Evolutionary conservation across 2,888 invertebrate species (phyloP).

Genomic region (Griposia aprilina): DNA sequence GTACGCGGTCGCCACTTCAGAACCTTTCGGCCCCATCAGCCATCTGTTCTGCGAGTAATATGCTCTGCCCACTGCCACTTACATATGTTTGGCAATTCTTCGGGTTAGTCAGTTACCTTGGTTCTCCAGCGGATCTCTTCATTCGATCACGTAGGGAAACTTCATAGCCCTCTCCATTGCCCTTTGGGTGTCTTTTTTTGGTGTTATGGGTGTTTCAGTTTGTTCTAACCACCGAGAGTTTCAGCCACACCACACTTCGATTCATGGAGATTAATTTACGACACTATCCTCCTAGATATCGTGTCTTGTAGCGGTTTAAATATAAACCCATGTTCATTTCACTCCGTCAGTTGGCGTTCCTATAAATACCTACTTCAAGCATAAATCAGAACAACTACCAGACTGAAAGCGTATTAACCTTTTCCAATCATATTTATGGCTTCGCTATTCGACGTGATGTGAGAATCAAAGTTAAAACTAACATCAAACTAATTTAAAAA

Average conservation of each 20-base stretch:
- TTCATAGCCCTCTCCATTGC: too few relatives aligned
- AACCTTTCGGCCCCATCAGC: too few relatives aligned
- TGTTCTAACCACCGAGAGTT: neutral
- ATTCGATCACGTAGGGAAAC: too few relatives aligned
- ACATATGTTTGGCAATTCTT: too few relatives aligned
- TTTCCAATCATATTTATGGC: constrained; percentile 5
- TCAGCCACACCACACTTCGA: neutral
- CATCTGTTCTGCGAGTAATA: too few relatives aligned
- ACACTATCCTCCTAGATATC: neutral
- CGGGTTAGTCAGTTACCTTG: too few relatives aligned
- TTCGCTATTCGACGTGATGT: neutral
- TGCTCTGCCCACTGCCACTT: too few relatives aligned
- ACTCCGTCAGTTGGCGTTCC: neutral
- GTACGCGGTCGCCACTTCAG: too few relatives aligned
- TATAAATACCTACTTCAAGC: neutral
- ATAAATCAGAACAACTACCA: constrained; percentile 15
- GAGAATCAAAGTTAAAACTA: neutral
- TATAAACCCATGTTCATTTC: neutral
- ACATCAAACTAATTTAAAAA: constrained; percentile 1
- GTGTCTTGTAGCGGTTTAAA: neutral
- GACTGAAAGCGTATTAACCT: neutral
- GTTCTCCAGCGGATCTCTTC: too few relatives aligned
- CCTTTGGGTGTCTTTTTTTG: too few relatives aligned
- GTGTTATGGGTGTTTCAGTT: neutral
- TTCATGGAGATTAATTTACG: neutral